phyloP scores from a whole-genome alignment of 2,888 invertebrate genomes.

The Polydrusus pterygomalis region DNA sequence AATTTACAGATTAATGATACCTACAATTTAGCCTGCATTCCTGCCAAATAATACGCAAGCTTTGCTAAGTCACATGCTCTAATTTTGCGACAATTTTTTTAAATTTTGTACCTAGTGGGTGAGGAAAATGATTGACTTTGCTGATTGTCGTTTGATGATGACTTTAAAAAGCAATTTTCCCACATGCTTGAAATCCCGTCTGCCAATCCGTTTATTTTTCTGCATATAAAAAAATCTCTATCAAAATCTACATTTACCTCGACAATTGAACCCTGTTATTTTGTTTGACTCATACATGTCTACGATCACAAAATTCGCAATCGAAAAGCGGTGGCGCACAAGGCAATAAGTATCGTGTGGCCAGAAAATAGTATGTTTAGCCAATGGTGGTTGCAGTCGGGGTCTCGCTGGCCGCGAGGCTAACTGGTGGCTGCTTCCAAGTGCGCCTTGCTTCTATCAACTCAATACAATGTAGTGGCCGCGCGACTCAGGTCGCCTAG shows the following conservation, averaged over 20 bases:
- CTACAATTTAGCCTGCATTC: neutral
- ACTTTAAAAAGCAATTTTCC: slow-evolving; percentile 81
- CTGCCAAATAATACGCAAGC: slow-evolving; percentile 11
- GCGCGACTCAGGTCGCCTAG: no score
- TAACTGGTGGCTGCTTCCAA: no score
- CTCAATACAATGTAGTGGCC: no score
- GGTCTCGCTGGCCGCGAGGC: no score
- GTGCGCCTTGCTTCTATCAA: no score
- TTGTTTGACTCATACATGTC: neutral
- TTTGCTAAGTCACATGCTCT: slow-evolving; percentile 26
- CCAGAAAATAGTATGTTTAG: no score
- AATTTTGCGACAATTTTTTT: slow-evolving; percentile 26
- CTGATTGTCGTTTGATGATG: slow-evolving; percentile 73
- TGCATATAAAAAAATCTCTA: slow-evolving; percentile 64
- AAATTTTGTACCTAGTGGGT: slow-evolving; percentile 71
- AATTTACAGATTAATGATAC: neutral
- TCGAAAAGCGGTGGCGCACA: no score
- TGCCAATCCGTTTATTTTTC: slow-evolving; percentile 82
- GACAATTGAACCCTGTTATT: no score
- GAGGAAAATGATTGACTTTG: slow-evolving; percentile 70
- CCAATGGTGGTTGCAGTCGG: no score
- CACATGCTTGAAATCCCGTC: slow-evolving; percentile 81
- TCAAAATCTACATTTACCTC: slow-evolving; percentile 6
- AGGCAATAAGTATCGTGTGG: no score
- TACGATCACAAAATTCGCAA: no score